Conservation (phyloP, 2,888 invertebrate genomes). For the Leucozona laternaria region DNA sequence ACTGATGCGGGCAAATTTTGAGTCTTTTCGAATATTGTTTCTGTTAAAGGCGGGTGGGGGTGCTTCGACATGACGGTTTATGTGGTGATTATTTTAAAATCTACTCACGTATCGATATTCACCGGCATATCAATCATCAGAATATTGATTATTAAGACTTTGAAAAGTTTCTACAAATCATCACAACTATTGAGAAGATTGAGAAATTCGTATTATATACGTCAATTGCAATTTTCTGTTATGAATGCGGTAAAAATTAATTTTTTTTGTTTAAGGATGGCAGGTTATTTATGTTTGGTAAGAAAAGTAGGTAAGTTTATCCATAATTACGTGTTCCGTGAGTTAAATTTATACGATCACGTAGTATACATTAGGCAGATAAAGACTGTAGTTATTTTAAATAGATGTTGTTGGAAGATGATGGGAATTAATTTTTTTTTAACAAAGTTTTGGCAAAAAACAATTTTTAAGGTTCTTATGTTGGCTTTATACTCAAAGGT, state of each 20-base stretch:
- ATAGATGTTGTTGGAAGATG: not conserved
- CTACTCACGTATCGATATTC: slow-evolving; percentile 45
- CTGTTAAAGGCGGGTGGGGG: not conserved
- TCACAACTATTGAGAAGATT: slow-evolving; percentile 20
- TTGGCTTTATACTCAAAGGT: no score
- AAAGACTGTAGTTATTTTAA: slow-evolving; percentile 22
- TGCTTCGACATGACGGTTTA: slow-evolving; percentile 25
- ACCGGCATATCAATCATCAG: slow-evolving; percentile 60
- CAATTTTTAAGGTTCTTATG: not conserved
- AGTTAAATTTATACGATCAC: slow-evolving; percentile 28
- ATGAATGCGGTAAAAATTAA: slow-evolving; percentile 26
- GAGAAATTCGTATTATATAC: slow-evolving; percentile 45
- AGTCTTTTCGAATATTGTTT: not conserved
- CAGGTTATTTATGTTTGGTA: slow-evolving; percentile 1
- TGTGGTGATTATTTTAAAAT: slow-evolving; percentile 21
- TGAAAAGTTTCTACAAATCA: slow-evolving; percentile 23
- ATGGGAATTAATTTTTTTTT: slow-evolving; percentile 27
- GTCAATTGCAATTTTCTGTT: slow-evolving; percentile 63
- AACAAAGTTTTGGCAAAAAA: not conserved
- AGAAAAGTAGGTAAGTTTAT: not conserved
- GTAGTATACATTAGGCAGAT: slow-evolving; percentile 15
- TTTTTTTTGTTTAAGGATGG: not conserved
- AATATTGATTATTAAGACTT: slow-evolving; percentile 52
- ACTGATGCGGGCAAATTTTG: slow-evolving; percentile 20
- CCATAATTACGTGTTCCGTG: not conserved